Percentiles rank a stretch among this genome's conserved stretches.
Conservation (phyloP, 2,113 vertebrate species). For the Lagopus leucura region DNA sequence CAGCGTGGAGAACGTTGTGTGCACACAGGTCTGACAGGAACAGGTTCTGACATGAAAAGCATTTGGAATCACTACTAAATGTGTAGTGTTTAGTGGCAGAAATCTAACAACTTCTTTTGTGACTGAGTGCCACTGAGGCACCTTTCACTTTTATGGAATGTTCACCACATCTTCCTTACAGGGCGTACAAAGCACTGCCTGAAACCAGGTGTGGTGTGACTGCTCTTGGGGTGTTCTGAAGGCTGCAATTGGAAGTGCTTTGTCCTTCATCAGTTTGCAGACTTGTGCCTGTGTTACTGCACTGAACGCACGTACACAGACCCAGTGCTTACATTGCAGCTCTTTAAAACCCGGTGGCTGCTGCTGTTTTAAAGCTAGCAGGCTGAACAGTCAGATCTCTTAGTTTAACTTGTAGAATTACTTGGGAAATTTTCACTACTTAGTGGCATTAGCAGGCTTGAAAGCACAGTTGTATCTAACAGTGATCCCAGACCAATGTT, state of each 20-base stretch:
- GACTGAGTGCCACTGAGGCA: background rate
- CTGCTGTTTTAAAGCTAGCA: background rate
- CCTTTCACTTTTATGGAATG: constrained; percentile 6
- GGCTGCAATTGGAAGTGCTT: background rate
- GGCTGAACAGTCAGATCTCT: background rate
- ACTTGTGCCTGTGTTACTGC: background rate
- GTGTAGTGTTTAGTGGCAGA: background rate
- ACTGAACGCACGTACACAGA: background rate
- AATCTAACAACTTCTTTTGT: background rate
- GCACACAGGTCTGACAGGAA: background rate
- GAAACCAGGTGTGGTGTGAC: background rate
- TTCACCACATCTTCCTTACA: constrained; percentile 12
- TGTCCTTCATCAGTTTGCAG: background rate
- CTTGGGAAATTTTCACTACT: background rate
- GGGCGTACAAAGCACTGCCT: constrained; percentile 22
- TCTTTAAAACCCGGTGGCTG: background rate
- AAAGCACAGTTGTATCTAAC: background rate
- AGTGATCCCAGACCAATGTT: background rate
- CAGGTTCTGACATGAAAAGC: background rate
- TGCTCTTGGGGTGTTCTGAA: background rate
- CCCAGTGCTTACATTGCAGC: background rate
- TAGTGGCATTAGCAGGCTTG: background rate
- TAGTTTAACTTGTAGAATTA: background rate
- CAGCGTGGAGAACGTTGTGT: background rate
- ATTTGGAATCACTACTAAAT: background rate